phyloP scores from a whole-genome alignment of 64 coral and sea anemone species.

The Acropora tenuis region DNA sequence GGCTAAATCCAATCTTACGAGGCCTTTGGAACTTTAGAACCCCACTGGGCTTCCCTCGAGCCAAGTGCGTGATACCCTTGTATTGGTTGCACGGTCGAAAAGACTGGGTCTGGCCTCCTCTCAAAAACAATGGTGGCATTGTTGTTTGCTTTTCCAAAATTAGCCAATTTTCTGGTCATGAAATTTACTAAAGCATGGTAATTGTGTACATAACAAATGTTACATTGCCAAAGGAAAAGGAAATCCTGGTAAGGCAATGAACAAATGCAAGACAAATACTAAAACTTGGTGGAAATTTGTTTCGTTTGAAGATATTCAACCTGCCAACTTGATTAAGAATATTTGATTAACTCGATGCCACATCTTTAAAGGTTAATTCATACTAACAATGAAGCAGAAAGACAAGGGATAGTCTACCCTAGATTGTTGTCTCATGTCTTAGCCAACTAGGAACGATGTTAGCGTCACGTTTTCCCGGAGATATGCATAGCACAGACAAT shows the following conservation, averaged over 20 bases:
- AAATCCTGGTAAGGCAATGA: background rate
- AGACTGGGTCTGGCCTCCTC: conserved; percentile 31
- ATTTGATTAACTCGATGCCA: background rate
- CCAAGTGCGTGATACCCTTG: conserved; percentile 41
- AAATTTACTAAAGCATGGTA: background rate
- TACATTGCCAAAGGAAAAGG: background rate
- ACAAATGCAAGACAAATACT: background rate
- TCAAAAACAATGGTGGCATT: conserved; percentile 19
- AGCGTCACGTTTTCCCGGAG: background rate
- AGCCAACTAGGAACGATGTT: background rate
- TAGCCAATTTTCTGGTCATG: conserved; percentile 7
- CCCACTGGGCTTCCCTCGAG: conserved; percentile 34
- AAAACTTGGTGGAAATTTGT: too few relatives aligned
- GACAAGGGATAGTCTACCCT: background rate
- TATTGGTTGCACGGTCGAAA: conserved; percentile 34
- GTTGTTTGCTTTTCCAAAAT: background rate
- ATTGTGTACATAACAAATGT: background rate
- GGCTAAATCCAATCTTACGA: background rate
- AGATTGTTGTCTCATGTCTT: background rate
- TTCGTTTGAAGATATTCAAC: too few relatives aligned
- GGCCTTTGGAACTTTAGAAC: conserved; percentile 38
- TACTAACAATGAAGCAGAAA: background rate
- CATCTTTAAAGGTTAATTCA: background rate
- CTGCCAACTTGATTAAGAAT: background rate
- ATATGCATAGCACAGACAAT: background rate